These are phyloP conservation scores for Synergus gifuensis DNA, from an alignment of 2,888 invertebrate genomes.

Conservation along the genomic window DNA sequence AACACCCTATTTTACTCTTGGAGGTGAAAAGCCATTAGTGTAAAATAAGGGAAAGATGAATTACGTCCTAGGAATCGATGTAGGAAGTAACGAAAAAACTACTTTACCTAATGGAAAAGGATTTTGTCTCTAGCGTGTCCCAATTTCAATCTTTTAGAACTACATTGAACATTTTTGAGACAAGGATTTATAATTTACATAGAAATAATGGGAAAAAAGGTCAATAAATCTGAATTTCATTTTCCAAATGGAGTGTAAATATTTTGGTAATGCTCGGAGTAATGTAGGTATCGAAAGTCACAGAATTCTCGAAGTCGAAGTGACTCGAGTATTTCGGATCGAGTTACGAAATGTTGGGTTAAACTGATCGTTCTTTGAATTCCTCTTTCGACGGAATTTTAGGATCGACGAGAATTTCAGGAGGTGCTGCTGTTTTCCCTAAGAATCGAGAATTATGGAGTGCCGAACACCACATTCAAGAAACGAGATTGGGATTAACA, in stretches of 20 bases:
- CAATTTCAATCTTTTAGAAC: not conserved
- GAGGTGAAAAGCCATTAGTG: conserved; percentile 37
- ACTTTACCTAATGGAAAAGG: conserved; percentile 24
- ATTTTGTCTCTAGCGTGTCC: conserved; percentile 11
- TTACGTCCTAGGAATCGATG: conserved; percentile 22
- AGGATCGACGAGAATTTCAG: conserved; percentile 27
- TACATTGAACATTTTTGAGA: not conserved
- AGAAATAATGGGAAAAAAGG: not conserved
- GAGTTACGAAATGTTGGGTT: conserved; percentile 1
- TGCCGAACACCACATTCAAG: not conserved
- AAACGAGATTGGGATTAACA: conserved; percentile 28
- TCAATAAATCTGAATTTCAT: no score
- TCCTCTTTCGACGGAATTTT: conserved; percentile 33
- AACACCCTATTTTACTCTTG: not conserved
- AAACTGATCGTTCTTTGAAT: conserved; percentile 25
- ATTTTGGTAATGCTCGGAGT: no score
- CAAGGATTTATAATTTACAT: not conserved
- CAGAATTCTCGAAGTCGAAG: conserved; percentile 18
- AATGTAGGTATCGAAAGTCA: not conserved
- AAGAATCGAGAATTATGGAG: conserved; percentile 35
- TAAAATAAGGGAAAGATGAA: conserved; percentile 40
- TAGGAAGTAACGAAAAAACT: not conserved
- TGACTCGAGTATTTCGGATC: conserved; percentile 15
- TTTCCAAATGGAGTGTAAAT: not conserved
- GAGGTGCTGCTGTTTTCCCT: conserved; percentile 32